Evolutionary conservation across 2,888 invertebrate genomes (phyloP).

Genomic region (Ectemnius continuus): DNA sequence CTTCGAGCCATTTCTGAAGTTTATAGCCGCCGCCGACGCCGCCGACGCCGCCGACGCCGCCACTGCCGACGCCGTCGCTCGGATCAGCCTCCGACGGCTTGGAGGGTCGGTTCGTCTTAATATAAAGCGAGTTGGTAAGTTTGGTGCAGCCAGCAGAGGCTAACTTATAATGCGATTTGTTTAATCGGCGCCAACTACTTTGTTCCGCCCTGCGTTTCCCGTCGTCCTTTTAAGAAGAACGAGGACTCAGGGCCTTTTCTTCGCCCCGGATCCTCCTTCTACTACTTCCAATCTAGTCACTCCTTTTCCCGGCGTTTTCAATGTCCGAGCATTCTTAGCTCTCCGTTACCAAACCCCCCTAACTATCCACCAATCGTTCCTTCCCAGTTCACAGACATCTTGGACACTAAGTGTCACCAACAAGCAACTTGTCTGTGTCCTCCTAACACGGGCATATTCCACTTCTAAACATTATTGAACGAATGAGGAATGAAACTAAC

Average conservation of each 20-base stretch:
- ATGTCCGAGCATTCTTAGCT: neutral
- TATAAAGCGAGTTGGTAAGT: conserved; percentile 76
- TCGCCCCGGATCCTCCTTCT: conserved; percentile 17
- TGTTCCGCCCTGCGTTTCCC: conserved; percentile 66
- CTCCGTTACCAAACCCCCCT: neutral
- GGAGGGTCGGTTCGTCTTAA: conserved; percentile 73
- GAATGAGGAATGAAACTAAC: no score
- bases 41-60: conserved; percentile 32
- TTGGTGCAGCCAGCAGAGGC: conserved; percentile 72
- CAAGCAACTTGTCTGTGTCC: no score
- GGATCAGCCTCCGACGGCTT: conserved; percentile 64
- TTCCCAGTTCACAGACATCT: no score
- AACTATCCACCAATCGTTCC: no score
- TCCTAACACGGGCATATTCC: no score
- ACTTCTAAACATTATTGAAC: no score
- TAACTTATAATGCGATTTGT: conserved; percentile 78
- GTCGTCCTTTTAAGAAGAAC: conserved; percentile 53
- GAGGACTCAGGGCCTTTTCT: conserved; percentile 43
- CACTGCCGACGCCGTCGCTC: conserved; percentile 40
- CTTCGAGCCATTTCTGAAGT: conserved; percentile 73
- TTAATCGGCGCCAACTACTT: conserved; percentile 78
- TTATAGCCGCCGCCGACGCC: conserved; percentile 65
- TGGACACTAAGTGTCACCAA: no score
- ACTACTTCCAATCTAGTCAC: conserved; percentile 18
- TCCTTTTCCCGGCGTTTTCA: conserved; percentile 8